phyloP scores from a whole-genome alignment of 2,888 invertebrate genomes.

The Drosophila suboccidentalis region DNA sequence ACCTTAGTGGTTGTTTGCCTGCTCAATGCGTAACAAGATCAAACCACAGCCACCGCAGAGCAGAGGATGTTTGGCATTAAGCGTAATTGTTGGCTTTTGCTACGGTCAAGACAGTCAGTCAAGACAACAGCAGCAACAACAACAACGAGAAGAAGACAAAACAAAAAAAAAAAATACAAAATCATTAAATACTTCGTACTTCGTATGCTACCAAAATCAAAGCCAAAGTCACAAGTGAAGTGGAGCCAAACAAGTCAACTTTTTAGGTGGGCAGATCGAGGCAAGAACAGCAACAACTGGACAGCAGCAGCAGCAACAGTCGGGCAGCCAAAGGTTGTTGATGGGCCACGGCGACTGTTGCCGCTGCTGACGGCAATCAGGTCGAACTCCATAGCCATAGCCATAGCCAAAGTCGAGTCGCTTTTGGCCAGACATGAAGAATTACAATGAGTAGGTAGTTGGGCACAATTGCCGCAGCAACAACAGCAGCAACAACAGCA shows the following conservation, averaged over 20 bases:
- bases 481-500: conserved; percentile 27
- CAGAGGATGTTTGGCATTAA: conserved; percentile 83
- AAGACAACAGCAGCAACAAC: conserved; percentile 30
- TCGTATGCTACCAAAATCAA: conserved; percentile 69
- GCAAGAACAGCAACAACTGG: conserved; percentile 31
- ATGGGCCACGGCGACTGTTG: conserved; percentile 65
- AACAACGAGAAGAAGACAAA: conserved; percentile 17
- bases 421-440: conserved; percentile 79
- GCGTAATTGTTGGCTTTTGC: conserved; percentile 74
- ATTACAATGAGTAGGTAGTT: conserved; percentile 82
- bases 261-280: conserved; percentile 72
- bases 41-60: conserved; percentile 80
- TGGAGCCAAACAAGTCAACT: conserved; percentile 73
- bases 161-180: conserved; percentile 54
- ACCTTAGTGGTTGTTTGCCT: conserved; percentile 44
- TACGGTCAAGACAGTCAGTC: conserved; percentile 43
- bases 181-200: conserved; percentile 78
- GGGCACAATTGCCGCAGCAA: conserved; percentile 77
- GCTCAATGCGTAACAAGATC: conserved; percentile 80
- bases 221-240: conserved; percentile 79
- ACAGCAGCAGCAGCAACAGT: conserved; percentile 38
- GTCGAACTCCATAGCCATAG: conserved; percentile 64
- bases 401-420: conserved; percentile 54
- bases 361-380: conserved; percentile 73
- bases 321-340: conserved; percentile 65